Percentiles rank a stretch among this genome's conserved stretches.
These are phyloP conservation scores for Novumbra hubbsi DNA, from an alignment of 2,797 vertebrate species.

Conservation along the genomic window DNA sequence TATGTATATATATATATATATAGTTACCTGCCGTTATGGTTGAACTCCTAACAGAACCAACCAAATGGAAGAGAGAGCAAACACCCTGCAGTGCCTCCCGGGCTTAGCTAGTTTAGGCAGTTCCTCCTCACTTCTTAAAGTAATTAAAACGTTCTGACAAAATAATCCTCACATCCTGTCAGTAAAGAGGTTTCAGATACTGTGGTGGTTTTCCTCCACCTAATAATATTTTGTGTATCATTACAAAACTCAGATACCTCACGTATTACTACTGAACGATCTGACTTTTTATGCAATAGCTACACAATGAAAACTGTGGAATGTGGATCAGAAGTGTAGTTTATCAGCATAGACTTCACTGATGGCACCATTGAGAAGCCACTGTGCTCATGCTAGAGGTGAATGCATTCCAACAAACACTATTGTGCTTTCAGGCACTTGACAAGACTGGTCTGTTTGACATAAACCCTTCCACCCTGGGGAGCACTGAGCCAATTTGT, in stretches of 20 bases:
- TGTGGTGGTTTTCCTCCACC: background rate
- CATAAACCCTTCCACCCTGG: too few species aligned
- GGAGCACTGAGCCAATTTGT: too few species aligned
- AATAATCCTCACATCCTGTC: slow-evolving; percentile 16
- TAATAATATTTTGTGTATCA: background rate
- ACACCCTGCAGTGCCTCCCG: slow-evolving; percentile 4
- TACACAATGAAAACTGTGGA: background rate
- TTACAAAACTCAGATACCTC: background rate
- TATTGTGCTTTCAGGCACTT: too few species aligned
- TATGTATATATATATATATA: too few species aligned
- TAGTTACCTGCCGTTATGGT: slow-evolving; percentile 5
- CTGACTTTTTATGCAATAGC: background rate
- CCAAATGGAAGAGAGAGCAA: background rate
- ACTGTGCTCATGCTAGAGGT: background rate
- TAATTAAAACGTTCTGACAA: slow-evolving; percentile 21
- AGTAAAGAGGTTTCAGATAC: background rate
- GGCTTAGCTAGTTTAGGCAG: background rate
- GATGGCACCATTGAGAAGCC: slow-evolving; percentile 41
- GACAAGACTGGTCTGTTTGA: too few species aligned
- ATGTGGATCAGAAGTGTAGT: slow-evolving; percentile 12
- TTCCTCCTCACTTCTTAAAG: slow-evolving; percentile 18
- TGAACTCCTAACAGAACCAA: slow-evolving; percentile 15
- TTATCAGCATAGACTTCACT: background rate
- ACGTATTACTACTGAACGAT: background rate
- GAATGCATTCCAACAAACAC: background rate